A percentile compares a stretch with the other conserved stretches of the same genome.
Conservation (phyloP, 2,888 invertebrate species). For the Alviniconcha strummeri region DNA sequence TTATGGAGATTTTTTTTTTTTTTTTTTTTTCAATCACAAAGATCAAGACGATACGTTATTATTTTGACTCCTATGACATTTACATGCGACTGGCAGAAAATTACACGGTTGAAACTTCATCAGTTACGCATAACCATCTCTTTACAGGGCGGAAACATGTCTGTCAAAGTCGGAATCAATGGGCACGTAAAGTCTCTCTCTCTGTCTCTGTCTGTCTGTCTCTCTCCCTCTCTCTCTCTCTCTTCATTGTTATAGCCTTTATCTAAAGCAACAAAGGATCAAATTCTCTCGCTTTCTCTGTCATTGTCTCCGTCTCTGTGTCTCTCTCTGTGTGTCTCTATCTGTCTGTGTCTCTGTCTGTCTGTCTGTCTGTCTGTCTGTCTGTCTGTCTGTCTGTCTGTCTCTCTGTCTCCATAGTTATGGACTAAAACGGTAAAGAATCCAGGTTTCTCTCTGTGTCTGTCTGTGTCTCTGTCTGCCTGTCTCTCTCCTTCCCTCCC, state of each 20-base stretch:
- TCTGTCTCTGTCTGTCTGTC: background rate
- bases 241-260: background rate
- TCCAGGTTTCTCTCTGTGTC: too few species aligned
- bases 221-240: background rate
- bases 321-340: background rate
- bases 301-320: background rate
- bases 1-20: too few species aligned
- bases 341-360: background rate
- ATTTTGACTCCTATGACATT: too few species aligned
- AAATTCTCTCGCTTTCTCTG: background rate
- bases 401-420: background rate
- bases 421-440: background rate
- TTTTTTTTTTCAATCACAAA: too few species aligned
- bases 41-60: too few species aligned
- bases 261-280: too few species aligned
- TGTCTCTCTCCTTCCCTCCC: too few species aligned
- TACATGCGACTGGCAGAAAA: too few species aligned
- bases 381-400: background rate
- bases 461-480: too few species aligned
- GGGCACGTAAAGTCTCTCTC: conserved; percentile 43
- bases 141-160: conserved; percentile 29
- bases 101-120: too few species aligned
- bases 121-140: too few species aligned
- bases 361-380: background rate
- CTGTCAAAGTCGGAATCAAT: conserved; percentile 55